Conservation (phyloP, 92 coral and sea anemone species). For the Nematostella vectensis region DNA sequence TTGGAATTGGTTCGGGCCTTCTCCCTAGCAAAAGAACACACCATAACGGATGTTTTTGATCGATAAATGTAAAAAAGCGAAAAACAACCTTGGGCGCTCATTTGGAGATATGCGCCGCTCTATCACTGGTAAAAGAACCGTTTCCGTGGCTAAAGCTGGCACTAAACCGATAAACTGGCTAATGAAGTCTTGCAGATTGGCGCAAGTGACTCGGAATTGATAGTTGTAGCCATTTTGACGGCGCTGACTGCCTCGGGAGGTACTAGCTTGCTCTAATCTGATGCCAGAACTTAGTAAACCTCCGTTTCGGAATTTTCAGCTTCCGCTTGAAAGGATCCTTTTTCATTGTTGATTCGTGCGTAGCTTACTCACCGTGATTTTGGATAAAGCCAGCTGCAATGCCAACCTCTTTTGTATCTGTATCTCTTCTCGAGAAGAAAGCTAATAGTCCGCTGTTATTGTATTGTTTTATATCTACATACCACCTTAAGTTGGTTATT, state of each 20-base stretch:
- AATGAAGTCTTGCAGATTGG: no score
- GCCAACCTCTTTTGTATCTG: no score
- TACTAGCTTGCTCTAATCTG: slow-evolving; percentile 1
- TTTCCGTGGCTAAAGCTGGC: slow-evolving; percentile 1
- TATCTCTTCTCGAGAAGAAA: no score
- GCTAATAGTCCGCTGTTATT: no score
- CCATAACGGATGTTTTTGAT: no score
- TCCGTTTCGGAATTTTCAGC: not conserved
- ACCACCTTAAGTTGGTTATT: no score
- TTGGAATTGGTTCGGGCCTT: no score
- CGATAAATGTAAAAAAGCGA: no score
- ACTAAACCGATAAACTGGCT: not conserved
- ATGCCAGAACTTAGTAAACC: not conserved
- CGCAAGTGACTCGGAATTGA: not conserved
- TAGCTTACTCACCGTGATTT: no score
- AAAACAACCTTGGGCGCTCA: slow-evolving; percentile 3
- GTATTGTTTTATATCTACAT: no score
- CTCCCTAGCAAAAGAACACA: no score
- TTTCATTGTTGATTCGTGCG: not conserved
- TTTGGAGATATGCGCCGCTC: not conserved
- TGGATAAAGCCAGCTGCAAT: no score
- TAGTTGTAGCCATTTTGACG: not conserved
- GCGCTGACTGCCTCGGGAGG: not conserved
- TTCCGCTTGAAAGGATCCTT: not conserved
- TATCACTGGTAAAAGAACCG: not conserved